A percentile compares a stretch with the other conserved stretches of the same genome.
Conservation (phyloP, 2,888 invertebrate species). For the Chaetogeoica ovagalla region DNA sequence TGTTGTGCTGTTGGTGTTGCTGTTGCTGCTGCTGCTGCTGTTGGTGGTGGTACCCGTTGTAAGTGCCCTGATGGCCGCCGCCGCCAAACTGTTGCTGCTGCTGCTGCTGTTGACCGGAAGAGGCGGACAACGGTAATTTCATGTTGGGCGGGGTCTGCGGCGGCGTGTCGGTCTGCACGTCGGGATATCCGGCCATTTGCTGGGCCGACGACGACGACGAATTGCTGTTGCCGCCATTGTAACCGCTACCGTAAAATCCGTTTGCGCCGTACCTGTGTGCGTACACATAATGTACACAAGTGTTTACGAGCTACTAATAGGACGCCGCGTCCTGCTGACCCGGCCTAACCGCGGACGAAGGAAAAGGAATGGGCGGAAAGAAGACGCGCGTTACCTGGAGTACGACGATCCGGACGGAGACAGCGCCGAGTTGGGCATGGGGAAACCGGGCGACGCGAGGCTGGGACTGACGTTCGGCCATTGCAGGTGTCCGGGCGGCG, state of each 20-base stretch:
- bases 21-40: slow-evolving; percentile 60
- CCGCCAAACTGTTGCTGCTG: slow-evolving; percentile 62
- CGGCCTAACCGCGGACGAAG: no score
- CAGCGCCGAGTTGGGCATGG: slow-evolving; percentile 44
- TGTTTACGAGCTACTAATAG: no score
- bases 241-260: slow-evolving; percentile 67
- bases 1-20: slow-evolving; percentile 58
- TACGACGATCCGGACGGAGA: slow-evolving; percentile 46
- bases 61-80: slow-evolving; percentile 59
- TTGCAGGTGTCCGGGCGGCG: slow-evolving; percentile 68
- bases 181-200: slow-evolving; percentile 75
- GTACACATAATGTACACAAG: no score
- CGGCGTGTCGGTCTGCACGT: slow-evolving; percentile 85
- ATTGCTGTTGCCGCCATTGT: slow-evolving; percentile 55
- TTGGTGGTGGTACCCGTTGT: slow-evolving; percentile 65
- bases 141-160: slow-evolving; percentile 93
- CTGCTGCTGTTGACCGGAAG: slow-evolving; percentile 58
- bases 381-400: slow-evolving; percentile 3
- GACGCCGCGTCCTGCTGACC: no score
- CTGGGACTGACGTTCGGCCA: slow-evolving; percentile 58
- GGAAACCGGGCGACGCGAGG: slow-evolving; percentile 41
- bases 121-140: slow-evolving; percentile 69
- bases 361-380: no score
- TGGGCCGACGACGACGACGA: slow-evolving; percentile 55
- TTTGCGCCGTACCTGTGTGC: slow-evolving; percentile 62